Conservation (phyloP, 1,140 invertebrate species). For the Thaumetopoea pityocampa region DNA sequence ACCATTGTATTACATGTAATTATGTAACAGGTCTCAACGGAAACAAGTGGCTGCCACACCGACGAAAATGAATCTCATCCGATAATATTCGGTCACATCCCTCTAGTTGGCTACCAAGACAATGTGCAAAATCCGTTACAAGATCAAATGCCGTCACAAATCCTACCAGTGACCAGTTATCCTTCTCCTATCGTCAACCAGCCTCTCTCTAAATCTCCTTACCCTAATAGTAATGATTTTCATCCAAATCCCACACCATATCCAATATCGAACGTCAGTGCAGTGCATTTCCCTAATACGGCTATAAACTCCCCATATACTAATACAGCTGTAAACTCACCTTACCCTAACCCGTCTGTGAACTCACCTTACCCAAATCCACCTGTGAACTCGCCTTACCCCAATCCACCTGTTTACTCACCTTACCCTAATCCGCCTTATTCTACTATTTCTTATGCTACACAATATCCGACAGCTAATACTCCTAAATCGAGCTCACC, state of each 20-base stretch:
- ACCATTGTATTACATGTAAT: slow-evolving; percentile 1
- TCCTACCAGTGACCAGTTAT: neutral
- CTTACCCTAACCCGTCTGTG: neutral
- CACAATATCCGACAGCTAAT: slow-evolving; percentile 20
- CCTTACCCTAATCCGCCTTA: slow-evolving; percentile 27
- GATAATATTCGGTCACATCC: slow-evolving; percentile 81
- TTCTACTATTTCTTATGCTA: too few species aligned
- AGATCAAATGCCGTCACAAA: slow-evolving; percentile 32
- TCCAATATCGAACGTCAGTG: too few species aligned
- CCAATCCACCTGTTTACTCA: neutral
- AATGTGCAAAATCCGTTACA: slow-evolving; percentile 50
- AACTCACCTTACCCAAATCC: slow-evolving; percentile 19
- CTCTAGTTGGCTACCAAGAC: slow-evolving; percentile 69
- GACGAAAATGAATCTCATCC: slow-evolving; percentile 76
- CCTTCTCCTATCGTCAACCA: slow-evolving; percentile 25
- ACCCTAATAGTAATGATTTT: slow-evolving; percentile 3
- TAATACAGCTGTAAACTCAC: neutral
- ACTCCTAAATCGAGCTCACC: too few species aligned
- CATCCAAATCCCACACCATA: too few species aligned
- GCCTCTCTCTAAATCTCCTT: slow-evolving; percentile 18
- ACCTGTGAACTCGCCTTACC: slow-evolving; percentile 11
- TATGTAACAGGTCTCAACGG: slow-evolving; percentile 56
- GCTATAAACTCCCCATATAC: too few species aligned
- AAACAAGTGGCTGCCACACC: slow-evolving; percentile 74
- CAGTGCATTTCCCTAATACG: too few species aligned